Evolutionary conservation across 2,113 vertebrate species (phyloP), one percentile per base, ranked within the genome.

Genomic region (Mionectes macconnelli): DNA sequence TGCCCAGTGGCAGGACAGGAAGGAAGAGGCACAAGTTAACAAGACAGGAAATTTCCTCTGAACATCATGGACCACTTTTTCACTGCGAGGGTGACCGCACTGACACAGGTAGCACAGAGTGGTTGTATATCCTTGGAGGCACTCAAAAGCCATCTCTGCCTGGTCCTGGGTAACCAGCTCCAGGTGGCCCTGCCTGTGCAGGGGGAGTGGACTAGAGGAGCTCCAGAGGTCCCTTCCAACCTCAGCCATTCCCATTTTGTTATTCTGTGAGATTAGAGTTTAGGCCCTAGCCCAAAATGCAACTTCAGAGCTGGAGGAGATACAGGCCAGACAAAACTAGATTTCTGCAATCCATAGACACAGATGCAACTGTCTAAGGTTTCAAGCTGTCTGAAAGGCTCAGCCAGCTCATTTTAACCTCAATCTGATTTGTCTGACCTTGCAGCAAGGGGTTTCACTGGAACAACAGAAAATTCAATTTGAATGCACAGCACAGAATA

Each of bases 371-470:
- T 72, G 42, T 89, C 56, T 85, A 31, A 55, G 11, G 62, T 88
- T 92, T 90, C 84, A 80, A 72, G 62, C 44, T n/a, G 7, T 60
- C 66, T 92, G 56, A 47, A 83, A 75, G 27, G 50, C 49, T 92
- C 80, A 84, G 76, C 2, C 64, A 89, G 39, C 70, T 88, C 55
- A 57, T 74, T 86, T 92, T 77, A 87, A 92, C 53, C 79, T 90
- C 75, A 66, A 18, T 93, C 87, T 87, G 24, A 73, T 62, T 93
- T 69, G 53, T 57, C 72, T 84, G 79, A 92, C 90, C 85, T 94
- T 95, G 92, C 72, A 92, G 85, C 79, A 96, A 91, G n/a, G 18
- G 42, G n/a, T 86, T 90, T 77, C 63, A 57, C 82, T 66, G 27
- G 57, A 90, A 66, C 63, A 87, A 59, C 0, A 88, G 57, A 44